Base-by-base conservation (phyloP, 2,888 invertebrate genomes). In the Autographa pulchrina region DNA sequence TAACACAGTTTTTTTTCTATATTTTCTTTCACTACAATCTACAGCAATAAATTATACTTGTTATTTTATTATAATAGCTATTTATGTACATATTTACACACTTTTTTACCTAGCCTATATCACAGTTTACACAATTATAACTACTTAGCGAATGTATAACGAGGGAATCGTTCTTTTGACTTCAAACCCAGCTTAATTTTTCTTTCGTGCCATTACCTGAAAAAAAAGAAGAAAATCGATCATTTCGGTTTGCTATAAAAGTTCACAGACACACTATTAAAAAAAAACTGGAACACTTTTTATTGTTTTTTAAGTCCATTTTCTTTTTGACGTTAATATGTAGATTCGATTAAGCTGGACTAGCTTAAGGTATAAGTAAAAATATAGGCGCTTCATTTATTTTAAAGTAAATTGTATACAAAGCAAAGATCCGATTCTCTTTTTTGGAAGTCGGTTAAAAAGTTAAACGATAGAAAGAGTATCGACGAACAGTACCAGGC, bases 1-100 rank as follows among this genome's bases (percentile, higher is more conserved):
- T 89, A 91, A 92, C 89, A 87, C 89, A 89, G 86, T 88, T 87
- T 87, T 87, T 87, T 87, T 88, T 86, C 88, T 89, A 88, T 90
- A 86, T 89, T 92, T 89, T 85, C 83, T 87, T 91, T 79, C 48
- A 83, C 85, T 89, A 89, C 79, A 86, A 81, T 89, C 88, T 89
- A 88, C 80, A 87, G 86, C 79, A 92, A 92, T 93, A 93, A 92
- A 86, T 92, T 92, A 92, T 80, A 82, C 75, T 77, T 74, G 80
- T 88, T 86, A 85, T 86, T 86, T 81, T 16, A 32, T 64, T 83
- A 82, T 84, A 72, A 77, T 82, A 82, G 67, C 43, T 81, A 86
- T 64, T 76, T 75, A 83, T 92, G 87, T 92, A 92, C 91, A 92
- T 92, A 92, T 93, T 90, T 83, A 86, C 85, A 80, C 73, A 78